A percentile compares a stretch with the other conserved stretches of the same genome.
Conservation (phyloP, 2,113 vertebrate genomes). For the Aegotheles bennettii region DNA sequence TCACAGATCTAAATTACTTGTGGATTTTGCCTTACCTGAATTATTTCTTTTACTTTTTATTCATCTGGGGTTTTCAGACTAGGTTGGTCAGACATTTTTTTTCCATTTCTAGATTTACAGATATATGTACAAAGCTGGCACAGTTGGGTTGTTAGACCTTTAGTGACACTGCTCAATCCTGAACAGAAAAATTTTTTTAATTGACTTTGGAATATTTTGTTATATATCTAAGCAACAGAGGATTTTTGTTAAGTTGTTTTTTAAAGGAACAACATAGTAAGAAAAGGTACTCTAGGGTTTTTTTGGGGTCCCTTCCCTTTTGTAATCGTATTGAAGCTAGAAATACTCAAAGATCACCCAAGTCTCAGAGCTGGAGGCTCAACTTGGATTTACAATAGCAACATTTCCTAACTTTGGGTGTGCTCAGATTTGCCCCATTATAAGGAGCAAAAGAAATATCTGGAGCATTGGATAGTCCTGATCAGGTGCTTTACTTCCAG, state of each 20-base stretch:
- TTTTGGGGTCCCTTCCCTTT: accelerated
- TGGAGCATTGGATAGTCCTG: background rate
- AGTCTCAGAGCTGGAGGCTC: background rate
- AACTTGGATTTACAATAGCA: background rate
- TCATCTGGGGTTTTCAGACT: background rate
- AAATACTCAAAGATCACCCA: background rate
- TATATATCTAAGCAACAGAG: background rate
- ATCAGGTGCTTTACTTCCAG: background rate
- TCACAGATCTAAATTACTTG: conserved; percentile 50
- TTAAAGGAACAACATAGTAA: background rate
- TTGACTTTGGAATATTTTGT: background rate
- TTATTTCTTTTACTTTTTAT: conserved; percentile 43
- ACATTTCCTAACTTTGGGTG: background rate
- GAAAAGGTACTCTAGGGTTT: accelerated
- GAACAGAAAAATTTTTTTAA: background rate
- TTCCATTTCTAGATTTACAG: background rate
- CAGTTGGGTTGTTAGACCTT: background rate
- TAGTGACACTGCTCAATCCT: background rate
- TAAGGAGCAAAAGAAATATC: background rate
- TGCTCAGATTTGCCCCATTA: background rate
- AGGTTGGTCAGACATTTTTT: background rate
- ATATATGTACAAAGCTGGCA: background rate
- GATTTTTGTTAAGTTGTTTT: background rate
- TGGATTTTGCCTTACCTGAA: conserved; percentile 27
- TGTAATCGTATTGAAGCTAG: background rate